Conservation (phyloP, 2,797 vertebrate species). For the Limosa lapponica region DNA sequence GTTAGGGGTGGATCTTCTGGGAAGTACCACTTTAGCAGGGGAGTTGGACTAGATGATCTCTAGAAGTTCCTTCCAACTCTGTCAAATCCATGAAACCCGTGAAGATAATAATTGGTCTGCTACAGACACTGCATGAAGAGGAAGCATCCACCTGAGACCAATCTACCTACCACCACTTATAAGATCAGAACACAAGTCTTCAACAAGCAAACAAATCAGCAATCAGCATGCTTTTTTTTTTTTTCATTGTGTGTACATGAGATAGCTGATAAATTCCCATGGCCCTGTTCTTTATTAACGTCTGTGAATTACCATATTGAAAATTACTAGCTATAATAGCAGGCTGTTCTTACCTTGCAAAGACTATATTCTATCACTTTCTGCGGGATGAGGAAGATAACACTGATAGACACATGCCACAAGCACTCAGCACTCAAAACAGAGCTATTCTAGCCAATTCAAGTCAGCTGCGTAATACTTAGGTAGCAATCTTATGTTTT, state of each 20-base stretch:
- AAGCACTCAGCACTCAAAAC: not conserved
- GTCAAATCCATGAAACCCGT: too few relatives aligned
- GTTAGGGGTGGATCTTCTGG: too few relatives aligned
- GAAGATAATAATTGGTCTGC: not conserved
- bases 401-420: not conserved
- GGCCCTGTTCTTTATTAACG: not conserved
- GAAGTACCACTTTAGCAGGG: too few relatives aligned
- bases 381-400: not conserved
- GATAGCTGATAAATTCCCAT: not conserved
- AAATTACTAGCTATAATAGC: not conserved
- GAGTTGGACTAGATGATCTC: too few relatives aligned
- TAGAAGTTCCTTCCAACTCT: too few relatives aligned
- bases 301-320: not conserved
- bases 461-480: not conserved
- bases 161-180: not conserved
- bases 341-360: not conserved
- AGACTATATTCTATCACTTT: not conserved
- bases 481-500: not conserved
- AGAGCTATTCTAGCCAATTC: not conserved
- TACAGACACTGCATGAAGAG: not conserved
- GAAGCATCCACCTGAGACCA: not conserved
- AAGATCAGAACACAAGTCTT: not conserved
- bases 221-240: not conserved
- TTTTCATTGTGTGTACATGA: not conserved
- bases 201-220: not conserved